Percentiles rank a stretch among this genome's conserved stretches.
These are phyloP conservation scores for Rhipidura dahli DNA, from an alignment of 2,113 vertebrate genomes.

Conservation along the genomic window DNA sequence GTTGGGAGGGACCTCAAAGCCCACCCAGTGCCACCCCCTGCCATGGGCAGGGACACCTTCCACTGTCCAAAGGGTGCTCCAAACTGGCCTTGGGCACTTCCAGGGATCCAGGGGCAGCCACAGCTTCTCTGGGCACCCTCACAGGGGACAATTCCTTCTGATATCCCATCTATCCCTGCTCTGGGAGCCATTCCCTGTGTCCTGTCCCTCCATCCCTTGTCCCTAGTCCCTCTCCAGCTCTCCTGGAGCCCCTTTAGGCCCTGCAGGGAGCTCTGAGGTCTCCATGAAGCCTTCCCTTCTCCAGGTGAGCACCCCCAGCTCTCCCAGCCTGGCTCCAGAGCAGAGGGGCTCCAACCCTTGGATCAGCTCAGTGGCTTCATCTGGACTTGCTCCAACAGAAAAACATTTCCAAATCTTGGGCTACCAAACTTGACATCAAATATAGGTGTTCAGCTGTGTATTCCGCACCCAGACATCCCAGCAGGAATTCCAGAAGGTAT, in stretches of 20 bases:
- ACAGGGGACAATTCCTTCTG: fast-evolving
- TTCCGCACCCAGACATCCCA: background rate
- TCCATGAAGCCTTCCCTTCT: background rate
- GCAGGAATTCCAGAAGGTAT: background rate
- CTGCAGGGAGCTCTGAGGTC: fast-evolving
- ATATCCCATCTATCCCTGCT: fast-evolving
- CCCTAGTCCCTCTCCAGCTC: background rate
- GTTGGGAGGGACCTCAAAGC: fast-evolving
- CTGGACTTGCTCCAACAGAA: background rate
- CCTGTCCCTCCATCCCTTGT: background rate
- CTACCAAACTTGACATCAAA: background rate
- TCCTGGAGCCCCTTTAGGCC: background rate
- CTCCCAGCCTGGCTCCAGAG: background rate
- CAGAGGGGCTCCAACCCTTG: background rate
- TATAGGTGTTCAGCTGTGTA: fast-evolving
- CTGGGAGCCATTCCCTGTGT: background rate
- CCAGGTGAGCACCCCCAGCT: background rate
- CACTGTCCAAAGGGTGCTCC: too few species aligned
- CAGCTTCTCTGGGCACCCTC: background rate
- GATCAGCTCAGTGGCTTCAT: background rate
- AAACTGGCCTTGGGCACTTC: background rate
- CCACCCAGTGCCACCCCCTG: background rate
- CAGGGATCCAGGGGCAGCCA: background rate
- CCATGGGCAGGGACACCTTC: background rate
- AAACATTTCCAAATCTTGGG: fast-evolving